phyloP scores from a whole-genome alignment of 2,888 invertebrate genomes.

The Pristionchus mayeri region DNA sequence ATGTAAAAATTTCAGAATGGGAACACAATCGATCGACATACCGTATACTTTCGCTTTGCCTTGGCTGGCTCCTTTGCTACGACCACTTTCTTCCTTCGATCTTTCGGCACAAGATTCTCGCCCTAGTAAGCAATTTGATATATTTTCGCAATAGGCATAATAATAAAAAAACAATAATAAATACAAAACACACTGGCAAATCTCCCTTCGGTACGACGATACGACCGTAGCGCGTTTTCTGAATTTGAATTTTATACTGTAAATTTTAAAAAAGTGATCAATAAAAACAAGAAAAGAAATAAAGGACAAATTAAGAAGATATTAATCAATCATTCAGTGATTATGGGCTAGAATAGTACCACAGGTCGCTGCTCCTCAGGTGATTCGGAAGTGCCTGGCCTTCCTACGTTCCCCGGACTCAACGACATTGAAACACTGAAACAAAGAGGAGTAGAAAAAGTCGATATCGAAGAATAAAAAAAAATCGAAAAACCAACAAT shows the following conservation, averaged over 20 bases:
- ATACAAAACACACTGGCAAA: neutral
- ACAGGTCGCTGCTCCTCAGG: neutral
- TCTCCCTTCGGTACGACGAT: neutral
- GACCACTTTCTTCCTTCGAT: neutral
- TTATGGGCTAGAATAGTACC: neutral
- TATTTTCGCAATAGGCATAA: neutral
- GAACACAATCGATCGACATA: neutral
- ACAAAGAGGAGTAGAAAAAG: neutral
- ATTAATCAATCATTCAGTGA: neutral
- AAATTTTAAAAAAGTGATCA: neutral
- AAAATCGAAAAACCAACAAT: neutral
- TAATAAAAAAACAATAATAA: neutral
- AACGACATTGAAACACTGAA: constrained; percentile 27
- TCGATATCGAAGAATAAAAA: neutral
- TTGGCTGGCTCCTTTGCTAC: neutral
- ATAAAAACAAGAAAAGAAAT: neutral
- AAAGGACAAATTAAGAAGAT: neutral
- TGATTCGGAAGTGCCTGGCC: neutral
- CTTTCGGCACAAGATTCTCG: neutral
- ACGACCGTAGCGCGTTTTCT: constrained; percentile 34
- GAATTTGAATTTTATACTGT: neutral
- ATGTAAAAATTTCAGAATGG: neutral
- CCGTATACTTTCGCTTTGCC: constrained; percentile 28
- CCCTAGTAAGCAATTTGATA: neutral
- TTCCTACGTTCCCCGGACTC: constrained; percentile 5